phyloP scores from a whole-genome alignment of 2,888 invertebrate species.

The Philereme transversata region DNA sequence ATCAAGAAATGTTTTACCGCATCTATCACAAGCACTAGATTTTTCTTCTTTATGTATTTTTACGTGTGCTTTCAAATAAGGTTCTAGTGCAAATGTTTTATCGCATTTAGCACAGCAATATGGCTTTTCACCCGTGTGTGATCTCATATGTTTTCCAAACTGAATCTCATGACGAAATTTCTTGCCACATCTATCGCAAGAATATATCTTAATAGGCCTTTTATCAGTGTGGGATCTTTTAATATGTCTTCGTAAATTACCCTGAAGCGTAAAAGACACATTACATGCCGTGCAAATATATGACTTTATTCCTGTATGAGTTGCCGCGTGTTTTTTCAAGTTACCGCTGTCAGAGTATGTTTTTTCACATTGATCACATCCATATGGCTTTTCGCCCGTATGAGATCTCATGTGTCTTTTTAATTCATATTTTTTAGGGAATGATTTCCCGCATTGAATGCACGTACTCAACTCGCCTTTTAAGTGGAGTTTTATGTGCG shows the following conservation, averaged over 20 bases:
- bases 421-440: background rate
- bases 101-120: background rate
- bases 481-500: background rate
- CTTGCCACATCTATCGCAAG: constrained; percentile 2
- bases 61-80: constrained; percentile 3
- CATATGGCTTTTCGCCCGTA: background rate
- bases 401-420: constrained; percentile 7
- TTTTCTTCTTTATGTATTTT: constrained; percentile 9
- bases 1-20: constrained; percentile 4
- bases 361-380: constrained; percentile 4
- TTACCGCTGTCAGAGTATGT: background rate
- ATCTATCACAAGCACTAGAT: constrained; percentile 1
- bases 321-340: constrained; percentile 8
- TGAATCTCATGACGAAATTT: background rate
- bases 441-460: background rate
- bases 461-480: too few relatives aligned
- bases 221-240: background rate
- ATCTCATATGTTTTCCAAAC: background rate
- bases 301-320: constrained; percentile 3
- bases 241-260: constrained; percentile 4
- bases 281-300: constrained; percentile 4
- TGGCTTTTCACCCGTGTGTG: constrained; percentile 1
- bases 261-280: background rate
- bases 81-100: constrained; percentile 7
- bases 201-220: background rate